Evolutionary conservation across 2,797 vertebrate genomes (phyloP).

Genomic region (Pterois miles): DNA sequence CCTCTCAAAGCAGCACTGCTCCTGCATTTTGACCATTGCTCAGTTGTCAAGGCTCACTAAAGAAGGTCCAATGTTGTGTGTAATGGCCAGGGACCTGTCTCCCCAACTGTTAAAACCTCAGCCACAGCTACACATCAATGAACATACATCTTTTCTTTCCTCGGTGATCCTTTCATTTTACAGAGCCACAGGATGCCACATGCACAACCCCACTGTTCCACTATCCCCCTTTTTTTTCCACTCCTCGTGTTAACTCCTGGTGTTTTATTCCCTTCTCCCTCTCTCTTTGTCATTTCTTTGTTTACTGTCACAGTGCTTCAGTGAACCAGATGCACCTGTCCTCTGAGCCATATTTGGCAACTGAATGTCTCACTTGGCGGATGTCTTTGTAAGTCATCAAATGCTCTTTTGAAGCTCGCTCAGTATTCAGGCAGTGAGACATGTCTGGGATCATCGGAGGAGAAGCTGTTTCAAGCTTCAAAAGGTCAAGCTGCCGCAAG

Average conservation of each 20-base stretch:
- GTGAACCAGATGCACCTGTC: slow-evolving; percentile 63
- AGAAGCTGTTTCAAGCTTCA: slow-evolving; percentile 51
- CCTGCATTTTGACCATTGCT: slow-evolving; percentile 33
- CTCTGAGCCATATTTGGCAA: slow-evolving; percentile 59
- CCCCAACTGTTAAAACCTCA: slow-evolving; percentile 18
- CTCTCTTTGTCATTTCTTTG: slow-evolving; percentile 59
- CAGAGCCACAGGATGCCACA: slow-evolving; percentile 21
- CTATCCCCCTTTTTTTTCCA: neutral
- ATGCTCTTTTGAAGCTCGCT: slow-evolving; percentile 65
- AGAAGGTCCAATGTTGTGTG: slow-evolving; percentile 40
- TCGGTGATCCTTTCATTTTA: slow-evolving; percentile 28
- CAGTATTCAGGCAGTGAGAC: slow-evolving; percentile 53
- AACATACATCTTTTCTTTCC: slow-evolving; percentile 25
- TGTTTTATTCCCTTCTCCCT: slow-evolving; percentile 10
- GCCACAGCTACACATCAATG: slow-evolving; percentile 36
- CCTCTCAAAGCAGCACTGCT: slow-evolving; percentile 21
- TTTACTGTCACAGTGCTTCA: slow-evolving; percentile 42
- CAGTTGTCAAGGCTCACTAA: slow-evolving; percentile 30
- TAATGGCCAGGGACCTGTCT: slow-evolving; percentile 41
- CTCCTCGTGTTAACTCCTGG: slow-evolving; percentile 2
- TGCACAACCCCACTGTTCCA: slow-evolving; percentile 5
- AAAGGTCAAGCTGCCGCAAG: slow-evolving; percentile 72
- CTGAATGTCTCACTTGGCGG: slow-evolving; percentile 55
- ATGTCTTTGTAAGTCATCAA: slow-evolving; percentile 66
- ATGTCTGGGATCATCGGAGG: slow-evolving; percentile 49